Base-by-base conservation (phyloP, 2,888 invertebrate genomes). In the Limnephilus auricula region DNA sequence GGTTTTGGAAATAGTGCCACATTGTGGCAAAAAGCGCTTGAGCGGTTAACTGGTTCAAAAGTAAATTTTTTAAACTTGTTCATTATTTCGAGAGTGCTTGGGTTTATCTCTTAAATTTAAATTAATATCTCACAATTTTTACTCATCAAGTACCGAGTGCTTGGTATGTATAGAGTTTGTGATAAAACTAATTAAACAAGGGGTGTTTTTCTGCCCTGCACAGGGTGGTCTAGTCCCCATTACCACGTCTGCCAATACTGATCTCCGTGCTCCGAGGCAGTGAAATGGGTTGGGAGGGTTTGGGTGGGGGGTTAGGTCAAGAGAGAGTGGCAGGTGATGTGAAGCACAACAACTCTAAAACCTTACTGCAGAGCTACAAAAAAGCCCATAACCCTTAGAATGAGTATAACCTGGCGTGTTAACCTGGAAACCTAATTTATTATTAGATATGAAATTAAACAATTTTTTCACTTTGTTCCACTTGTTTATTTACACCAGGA, bases 371-470 rank as follows among this genome's bases (percentile, higher is more conserved):
- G 65, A n/a, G 65, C 65, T 65, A 65, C 65, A 65, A 65, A 65
- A 65, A 65, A 65, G n/a, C 65, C 65, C 65, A n/a, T 65, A 65
- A 65, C 65, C 65, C 65, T 65, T 65, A 65, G 65, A 65, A 65
- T 65, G 65, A 65, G 25, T 65, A n/a, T n/a, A 9, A n/a, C n/a
- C 65, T n/a, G 65, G 25, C 25, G 25, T n/a, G 65, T 65, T 65
- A 65, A 65, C 65, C 65, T 65, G 65, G 65, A 65, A 65, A 65
- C 65, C 65, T 65, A 65, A 6, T 65, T 65, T 25, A n/a, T 65
- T 25, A 5, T 65, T n/a, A n/a, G n/a, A n/a, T n/a, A n/a, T n/a
- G n/a, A n/a, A n/a, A n/a, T n/a, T n/a, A n/a, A n/a, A n/a, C n/a
- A n/a, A n/a, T n/a, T n/a, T n/a, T n/a, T n/a, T n/a, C n/a, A n/a